Base-by-base conservation (phyloP, 2,113 vertebrate species). In the Festucalex cinctus region DNA sequence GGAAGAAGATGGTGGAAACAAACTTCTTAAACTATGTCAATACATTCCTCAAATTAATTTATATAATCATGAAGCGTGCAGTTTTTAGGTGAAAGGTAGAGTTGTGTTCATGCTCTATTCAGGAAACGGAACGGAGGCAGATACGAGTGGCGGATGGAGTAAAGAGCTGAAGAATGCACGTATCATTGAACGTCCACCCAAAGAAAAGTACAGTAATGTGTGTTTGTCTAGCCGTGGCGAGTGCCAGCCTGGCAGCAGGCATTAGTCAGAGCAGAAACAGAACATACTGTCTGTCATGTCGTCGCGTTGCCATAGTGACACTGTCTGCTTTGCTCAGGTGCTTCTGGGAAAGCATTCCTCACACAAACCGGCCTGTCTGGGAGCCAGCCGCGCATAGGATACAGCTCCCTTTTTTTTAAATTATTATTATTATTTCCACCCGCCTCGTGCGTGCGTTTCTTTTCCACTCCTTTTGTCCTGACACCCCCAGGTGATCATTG, bases 251-350 rank as follows among this genome's bases (percentile, higher is more conserved):
- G 79, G 82, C 86, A 89, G 81, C 77, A 85, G 79, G 82, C 83
- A 82, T 92, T 90, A 91, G 90, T 91, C 90, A 92, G 81, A 85
- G 79, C 68, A 78, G 70, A 88, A 83, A 85, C 84, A 87, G 89
- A 89, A 88, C 90, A 89, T 85, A 83, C 82, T 88, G 89, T 91
- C 86, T 89, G 84, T 88, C 84, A 86, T 77, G 74, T 85, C 36
- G 82, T 68, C 77, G 73, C 72, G 88, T 86, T 88, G 80, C 85
- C 81, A 84, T 83, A 77, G 83, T 65, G 80, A 88, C 77, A 65
- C 80, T 73, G 88, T 88, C 88, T 91, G 83, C 83, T 85, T 85
- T 79, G 85, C 83, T 86, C 88, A 84, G 83, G 88, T 88, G 87
- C 85, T 88, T 88, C 83, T 85, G 83, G 85, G 87, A 90, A 89